These are phyloP conservation scores for Lepilemur ruficaudatus DNA, from an alignment of 2,797 vertebrate species.

Conservation along the genomic window DNA sequence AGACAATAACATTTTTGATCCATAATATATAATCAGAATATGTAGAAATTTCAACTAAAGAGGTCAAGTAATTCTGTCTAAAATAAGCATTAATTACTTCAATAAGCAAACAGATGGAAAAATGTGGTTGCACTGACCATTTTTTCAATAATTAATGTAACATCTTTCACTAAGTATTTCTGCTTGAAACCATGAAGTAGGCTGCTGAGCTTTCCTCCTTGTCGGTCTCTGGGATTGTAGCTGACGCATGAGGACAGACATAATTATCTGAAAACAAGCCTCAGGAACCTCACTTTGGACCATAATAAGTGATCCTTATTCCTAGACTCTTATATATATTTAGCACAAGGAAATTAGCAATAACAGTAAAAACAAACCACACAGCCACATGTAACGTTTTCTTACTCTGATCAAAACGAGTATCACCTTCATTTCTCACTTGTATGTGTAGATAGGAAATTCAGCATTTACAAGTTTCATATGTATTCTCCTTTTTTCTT, in stretches of 20 bases:
- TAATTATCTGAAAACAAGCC: neutral
- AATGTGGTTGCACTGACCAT: neutral
- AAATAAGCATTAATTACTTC: slow-evolving; percentile 17
- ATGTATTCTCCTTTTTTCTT: neutral
- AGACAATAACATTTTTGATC: slow-evolving; percentile 4
- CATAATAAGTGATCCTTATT: neutral
- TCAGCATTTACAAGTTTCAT: neutral
- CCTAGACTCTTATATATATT: neutral
- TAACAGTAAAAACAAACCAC: neutral
- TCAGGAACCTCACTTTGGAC: neutral
- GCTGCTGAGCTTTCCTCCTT: neutral
- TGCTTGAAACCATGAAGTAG: neutral
- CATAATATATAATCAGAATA: neutral
- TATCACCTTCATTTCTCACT: neutral
- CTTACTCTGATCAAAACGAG: neutral
- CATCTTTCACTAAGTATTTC: neutral
- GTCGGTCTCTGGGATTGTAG: neutral
- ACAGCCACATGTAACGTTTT: neutral
- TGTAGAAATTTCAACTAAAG: neutral
- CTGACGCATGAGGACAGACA: neutral
- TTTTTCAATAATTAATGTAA: slow-evolving; percentile 8
- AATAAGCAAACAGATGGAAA: neutral
- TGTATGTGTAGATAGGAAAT: neutral
- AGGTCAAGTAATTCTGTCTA: neutral
- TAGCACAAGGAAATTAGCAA: neutral